phyloP scores from a whole-genome alignment of 2,888 invertebrate genomes.

The Cerceris rybyensis region DNA sequence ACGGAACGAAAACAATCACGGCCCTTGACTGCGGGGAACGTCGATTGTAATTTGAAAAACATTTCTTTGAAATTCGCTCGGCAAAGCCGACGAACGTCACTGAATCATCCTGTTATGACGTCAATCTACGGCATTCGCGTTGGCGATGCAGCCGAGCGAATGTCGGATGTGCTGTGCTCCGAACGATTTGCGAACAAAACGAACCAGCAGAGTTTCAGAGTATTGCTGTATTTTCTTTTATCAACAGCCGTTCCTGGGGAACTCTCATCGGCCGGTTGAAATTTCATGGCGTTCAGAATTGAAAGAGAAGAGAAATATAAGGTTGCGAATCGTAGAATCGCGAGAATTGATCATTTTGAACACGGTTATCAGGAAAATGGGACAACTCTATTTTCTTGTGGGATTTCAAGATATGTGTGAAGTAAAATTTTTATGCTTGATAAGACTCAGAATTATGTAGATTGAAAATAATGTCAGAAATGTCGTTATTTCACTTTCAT shows the following conservation, averaged over 20 bases:
- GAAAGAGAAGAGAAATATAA: no score
- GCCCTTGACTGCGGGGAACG: constrained; percentile 19
- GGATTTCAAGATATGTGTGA: no score
- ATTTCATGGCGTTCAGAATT: background rate
- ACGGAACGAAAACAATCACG: constrained; percentile 33
- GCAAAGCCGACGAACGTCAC: constrained; percentile 23
- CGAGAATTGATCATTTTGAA: no score
- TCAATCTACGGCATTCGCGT: background rate
- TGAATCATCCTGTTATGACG: constrained; percentile 38
- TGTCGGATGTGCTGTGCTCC: background rate
- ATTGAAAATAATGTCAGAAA: no score
- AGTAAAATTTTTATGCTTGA: no score
- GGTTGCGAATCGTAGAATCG: no score
- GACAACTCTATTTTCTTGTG: no score
- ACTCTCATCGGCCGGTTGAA: background rate
- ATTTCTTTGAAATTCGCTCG: constrained; percentile 7
- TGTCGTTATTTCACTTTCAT: no score
- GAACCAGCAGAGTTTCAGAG: background rate
- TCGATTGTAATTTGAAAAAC: constrained; percentile 25
- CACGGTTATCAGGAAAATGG: no score
- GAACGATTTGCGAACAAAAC: background rate
- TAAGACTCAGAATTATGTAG: no score
- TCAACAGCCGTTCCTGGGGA: background rate
- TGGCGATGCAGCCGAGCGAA: background rate
- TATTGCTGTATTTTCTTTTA: background rate